These are phyloP conservation scores for Cossypha heuglini DNA, from an alignment of 2,797 vertebrate species.

Conservation along the genomic window DNA sequence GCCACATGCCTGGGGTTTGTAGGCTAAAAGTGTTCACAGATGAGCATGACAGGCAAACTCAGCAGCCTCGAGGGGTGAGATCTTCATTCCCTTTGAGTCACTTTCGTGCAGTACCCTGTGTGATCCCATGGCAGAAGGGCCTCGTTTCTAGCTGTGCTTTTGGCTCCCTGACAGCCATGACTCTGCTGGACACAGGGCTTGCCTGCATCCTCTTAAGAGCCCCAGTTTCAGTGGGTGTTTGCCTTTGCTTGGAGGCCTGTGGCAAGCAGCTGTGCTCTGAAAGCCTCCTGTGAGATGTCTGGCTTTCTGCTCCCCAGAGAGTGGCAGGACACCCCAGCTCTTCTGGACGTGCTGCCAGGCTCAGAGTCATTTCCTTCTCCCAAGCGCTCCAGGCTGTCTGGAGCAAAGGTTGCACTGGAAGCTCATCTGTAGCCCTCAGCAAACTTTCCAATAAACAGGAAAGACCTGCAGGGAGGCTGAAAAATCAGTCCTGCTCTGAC, in stretches of 20 bases:
- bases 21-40: not conserved
- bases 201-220: not conserved
- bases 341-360: not conserved
- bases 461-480: not conserved
- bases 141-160: not conserved
- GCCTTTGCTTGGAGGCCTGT: not conserved
- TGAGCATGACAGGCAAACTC: not conserved
- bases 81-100: not conserved
- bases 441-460: constrained; percentile 42
- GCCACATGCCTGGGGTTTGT: not conserved
- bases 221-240: not conserved
- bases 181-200: accelerated
- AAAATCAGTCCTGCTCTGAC: not conserved
- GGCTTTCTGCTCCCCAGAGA: not conserved
- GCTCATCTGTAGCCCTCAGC: not conserved
- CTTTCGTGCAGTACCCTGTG: not conserved
- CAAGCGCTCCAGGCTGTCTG: not conserved
- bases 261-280: not conserved
- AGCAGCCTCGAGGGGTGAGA: not conserved
- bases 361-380: not conserved
- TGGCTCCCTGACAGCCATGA: not conserved
- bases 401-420: constrained; percentile 9
- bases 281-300: accelerated
- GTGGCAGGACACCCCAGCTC: not conserved
- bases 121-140: not conserved